phyloP scores from a whole-genome alignment of 2,888 invertebrate genomes.

The Eupithecia pulchellata region DNA sequence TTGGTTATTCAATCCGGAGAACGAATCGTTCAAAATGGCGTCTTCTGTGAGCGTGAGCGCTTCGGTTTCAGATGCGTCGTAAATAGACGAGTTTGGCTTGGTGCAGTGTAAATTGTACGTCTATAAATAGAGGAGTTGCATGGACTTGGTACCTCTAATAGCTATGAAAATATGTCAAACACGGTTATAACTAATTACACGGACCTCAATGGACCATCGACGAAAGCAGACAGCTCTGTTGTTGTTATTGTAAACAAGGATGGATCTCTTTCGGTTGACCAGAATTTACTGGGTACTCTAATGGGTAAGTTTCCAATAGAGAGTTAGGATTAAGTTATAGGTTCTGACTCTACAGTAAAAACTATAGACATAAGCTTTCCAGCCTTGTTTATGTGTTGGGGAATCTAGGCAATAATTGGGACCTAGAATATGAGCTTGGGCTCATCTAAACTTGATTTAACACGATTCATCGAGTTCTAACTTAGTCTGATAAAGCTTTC shows the following conservation, averaged over 20 bases:
- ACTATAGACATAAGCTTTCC: neutral
- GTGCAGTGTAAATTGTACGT: slow-evolving; percentile 70
- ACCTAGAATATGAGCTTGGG: neutral
- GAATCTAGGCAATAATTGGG: neutral
- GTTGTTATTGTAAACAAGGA: slow-evolving; percentile 95
- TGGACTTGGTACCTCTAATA: slow-evolving; percentile 64
- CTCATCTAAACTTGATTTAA: neutral
- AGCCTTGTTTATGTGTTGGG: neutral
- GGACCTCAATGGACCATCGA: slow-evolving; percentile 81
- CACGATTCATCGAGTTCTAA: neutral
- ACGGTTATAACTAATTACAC: slow-evolving; percentile 84
- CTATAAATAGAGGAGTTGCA: slow-evolving; percentile 78
- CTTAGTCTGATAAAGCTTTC: neutral
- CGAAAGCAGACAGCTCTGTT: slow-evolving; percentile 88
- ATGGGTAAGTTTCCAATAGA: slow-evolving; percentile 87
- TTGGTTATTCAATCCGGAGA: slow-evolving; percentile 27
- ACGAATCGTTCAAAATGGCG: slow-evolving; percentile 77
- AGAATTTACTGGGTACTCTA: slow-evolving; percentile 91
- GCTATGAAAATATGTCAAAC: slow-evolving; percentile 81
- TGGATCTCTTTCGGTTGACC: slow-evolving; percentile 93
- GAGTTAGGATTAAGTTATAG: neutral
- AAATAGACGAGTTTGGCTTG: slow-evolving; percentile 76
- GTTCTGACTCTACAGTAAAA: neutral
- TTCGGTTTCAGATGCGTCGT: slow-evolving; percentile 72
- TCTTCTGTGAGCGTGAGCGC: slow-evolving; percentile 58